phyloP scores from a whole-genome alignment of 2,797 vertebrate species.

The Phalanger gymnotis region DNA sequence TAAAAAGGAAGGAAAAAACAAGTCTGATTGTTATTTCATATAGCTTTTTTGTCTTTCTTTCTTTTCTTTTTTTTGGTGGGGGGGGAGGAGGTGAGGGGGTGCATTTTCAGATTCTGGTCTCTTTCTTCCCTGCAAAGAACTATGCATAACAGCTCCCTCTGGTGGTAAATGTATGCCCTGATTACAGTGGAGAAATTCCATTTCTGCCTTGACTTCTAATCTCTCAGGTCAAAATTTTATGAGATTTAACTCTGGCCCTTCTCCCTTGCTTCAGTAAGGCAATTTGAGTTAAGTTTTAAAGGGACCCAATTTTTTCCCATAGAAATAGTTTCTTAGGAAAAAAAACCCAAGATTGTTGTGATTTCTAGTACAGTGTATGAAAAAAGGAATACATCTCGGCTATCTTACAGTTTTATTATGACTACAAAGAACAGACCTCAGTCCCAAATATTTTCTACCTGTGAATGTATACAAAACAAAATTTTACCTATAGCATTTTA shows the following conservation, averaged over 20 bases:
- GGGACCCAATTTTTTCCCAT: slow-evolving; percentile 53
- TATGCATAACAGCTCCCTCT: neutral
- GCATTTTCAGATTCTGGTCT: slow-evolving; percentile 54
- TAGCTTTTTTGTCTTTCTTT: neutral
- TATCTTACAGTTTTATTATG: neutral
- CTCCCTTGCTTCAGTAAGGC: slow-evolving; percentile 25
- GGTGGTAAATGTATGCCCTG: neutral
- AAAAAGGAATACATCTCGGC: neutral
- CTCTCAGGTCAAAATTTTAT: slow-evolving; percentile 46
- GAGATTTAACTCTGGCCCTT: slow-evolving; percentile 30
- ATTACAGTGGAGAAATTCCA: slow-evolving; percentile 41
- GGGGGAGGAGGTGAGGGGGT: too few relatives aligned
- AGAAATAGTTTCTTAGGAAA: slow-evolving; percentile 57
- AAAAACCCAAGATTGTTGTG: slow-evolving; percentile 24
- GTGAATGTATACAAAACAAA: neutral
- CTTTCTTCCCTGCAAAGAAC: slow-evolving; percentile 54
- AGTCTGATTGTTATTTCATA: slow-evolving; percentile 53
- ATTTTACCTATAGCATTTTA: neutral
- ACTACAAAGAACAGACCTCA: neutral
- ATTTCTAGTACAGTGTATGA: neutral
- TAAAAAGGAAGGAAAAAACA: slow-evolving; percentile 31
- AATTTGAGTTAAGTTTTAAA: slow-evolving; percentile 59
- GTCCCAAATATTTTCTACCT: slow-evolving; percentile 1
- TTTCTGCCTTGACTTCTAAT: slow-evolving; percentile 58
- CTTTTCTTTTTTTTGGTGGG: slow-evolving; percentile 52